A percentile compares a stretch with the other conserved stretches of the same genome.
Evolutionary conservation across 2,113 vertebrate species (phyloP).

Genomic region (Tapirus terrestris): DNA sequence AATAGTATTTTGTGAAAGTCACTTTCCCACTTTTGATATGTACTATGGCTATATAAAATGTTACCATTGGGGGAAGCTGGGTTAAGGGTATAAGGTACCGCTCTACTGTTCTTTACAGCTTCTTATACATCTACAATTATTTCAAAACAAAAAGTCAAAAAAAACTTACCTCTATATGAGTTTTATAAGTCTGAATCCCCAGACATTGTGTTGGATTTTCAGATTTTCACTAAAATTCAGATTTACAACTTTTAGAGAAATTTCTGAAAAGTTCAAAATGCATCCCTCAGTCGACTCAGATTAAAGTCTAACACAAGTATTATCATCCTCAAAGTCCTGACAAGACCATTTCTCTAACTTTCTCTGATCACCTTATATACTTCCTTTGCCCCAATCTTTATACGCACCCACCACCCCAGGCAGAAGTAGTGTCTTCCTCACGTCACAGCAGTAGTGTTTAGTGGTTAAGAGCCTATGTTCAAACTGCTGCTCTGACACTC

Average conservation of each 20-base stretch:
- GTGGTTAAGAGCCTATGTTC: neutral
- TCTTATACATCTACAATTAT: constrained; percentile 28
- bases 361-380: neutral
- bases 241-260: neutral
- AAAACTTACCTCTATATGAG: neutral
- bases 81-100: neutral
- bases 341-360: neutral
- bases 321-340: neutral
- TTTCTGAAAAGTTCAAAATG: constrained; percentile 8
- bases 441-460: neutral
- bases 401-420: neutral
- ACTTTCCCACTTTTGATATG: neutral
- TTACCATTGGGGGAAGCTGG: neutral
- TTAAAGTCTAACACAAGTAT: neutral
- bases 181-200: constrained; percentile 64
- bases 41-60: neutral
- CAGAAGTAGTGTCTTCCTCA: neutral
- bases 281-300: neutral
- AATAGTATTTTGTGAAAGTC: neutral
- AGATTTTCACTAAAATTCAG: constrained; percentile 39
- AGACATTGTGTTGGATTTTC: constrained; percentile 45
- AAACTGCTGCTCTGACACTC: neutral
- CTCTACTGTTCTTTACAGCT: constrained; percentile 45
- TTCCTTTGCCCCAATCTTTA: neutral
- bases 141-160: constrained; percentile 49